A percentile compares a stretch with the other conserved stretches of the same genome.
phyloP scores from a whole-genome alignment of 2,797 vertebrate genomes.

The Cynopterus sphinx region DNA sequence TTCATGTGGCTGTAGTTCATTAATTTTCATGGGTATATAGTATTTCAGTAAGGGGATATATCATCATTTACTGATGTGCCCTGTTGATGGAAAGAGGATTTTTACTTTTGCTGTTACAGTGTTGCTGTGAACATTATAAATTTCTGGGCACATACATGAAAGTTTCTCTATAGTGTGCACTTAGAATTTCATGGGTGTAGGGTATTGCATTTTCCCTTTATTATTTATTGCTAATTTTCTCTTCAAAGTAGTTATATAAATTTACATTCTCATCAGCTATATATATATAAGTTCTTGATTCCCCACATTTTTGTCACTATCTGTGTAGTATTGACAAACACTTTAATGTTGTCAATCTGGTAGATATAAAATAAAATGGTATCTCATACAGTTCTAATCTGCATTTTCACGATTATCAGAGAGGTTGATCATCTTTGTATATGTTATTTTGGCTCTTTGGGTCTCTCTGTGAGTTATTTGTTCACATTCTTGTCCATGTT shows the following conservation, averaged over 20 bases:
- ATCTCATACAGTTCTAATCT: neutral
- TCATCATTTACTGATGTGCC: neutral
- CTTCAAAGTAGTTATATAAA: neutral
- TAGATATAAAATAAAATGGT: neutral
- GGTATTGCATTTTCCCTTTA: neutral
- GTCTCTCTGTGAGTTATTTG: neutral
- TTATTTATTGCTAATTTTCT: neutral
- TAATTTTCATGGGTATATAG: neutral
- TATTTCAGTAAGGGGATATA: neutral
- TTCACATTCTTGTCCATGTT: neutral
- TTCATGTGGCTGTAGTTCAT: neutral
- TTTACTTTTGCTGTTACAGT: neutral
- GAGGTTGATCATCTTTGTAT: neutral
- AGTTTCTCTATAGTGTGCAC: neutral
- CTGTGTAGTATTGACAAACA: neutral
- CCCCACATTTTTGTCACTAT: neutral
- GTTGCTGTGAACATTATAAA: neutral
- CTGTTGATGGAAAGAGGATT: neutral
- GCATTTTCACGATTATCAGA: neutral
- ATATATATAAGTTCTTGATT: neutral
- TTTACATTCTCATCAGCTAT: neutral
- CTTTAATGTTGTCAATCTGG: neutral
- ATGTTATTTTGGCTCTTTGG: neutral
- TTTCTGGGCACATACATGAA: neutral
- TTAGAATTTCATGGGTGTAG: neutral